phyloP scores from a whole-genome alignment of 2,888 invertebrate genomes.

The Cactoblastis cactorum region DNA sequence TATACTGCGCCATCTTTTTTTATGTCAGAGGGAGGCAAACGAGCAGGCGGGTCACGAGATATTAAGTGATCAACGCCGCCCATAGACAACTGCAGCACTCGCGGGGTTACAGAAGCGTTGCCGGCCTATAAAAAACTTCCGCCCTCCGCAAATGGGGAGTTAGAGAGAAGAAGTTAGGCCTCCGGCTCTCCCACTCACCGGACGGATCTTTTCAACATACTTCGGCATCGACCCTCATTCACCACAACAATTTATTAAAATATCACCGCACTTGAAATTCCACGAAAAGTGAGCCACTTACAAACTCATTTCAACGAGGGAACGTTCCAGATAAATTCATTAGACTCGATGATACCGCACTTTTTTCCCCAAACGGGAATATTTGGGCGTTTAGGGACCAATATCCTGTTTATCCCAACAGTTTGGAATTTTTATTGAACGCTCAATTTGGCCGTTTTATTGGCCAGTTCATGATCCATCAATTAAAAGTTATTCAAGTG shows the following conservation, averaged over 20 bases:
- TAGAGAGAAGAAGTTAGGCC: too few relatives aligned
- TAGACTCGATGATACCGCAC: conserved; percentile 11
- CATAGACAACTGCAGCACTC: too few relatives aligned
- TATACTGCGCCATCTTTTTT: too few relatives aligned
- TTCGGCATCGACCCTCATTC: not conserved
- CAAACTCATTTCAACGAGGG: conserved; percentile 1
- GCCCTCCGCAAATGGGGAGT: too few relatives aligned
- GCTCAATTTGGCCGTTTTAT: conserved; percentile 7
- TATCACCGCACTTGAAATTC: conserved; percentile 7
- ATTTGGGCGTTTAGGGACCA: conserved; percentile 8
- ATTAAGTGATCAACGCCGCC: too few relatives aligned
- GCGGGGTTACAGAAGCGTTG: too few relatives aligned
- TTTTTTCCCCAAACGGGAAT: conserved; percentile 12
- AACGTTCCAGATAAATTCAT: conserved; percentile 15
- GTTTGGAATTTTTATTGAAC: conserved; percentile 7
- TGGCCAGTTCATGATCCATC: not conserved
- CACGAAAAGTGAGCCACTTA: conserved; percentile 6
- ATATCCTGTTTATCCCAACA: conserved; percentile 10
- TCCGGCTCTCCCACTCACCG: too few relatives aligned
- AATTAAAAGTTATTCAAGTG: too few relatives aligned
- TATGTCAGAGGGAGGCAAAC: too few relatives aligned
- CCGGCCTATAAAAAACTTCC: too few relatives aligned
- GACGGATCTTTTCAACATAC: too few relatives aligned
- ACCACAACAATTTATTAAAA: conserved; percentile 9
- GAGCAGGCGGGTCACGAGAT: too few relatives aligned